Conservation (phyloP, 2,888 invertebrate species). For the Odontomyia ornata region DNA sequence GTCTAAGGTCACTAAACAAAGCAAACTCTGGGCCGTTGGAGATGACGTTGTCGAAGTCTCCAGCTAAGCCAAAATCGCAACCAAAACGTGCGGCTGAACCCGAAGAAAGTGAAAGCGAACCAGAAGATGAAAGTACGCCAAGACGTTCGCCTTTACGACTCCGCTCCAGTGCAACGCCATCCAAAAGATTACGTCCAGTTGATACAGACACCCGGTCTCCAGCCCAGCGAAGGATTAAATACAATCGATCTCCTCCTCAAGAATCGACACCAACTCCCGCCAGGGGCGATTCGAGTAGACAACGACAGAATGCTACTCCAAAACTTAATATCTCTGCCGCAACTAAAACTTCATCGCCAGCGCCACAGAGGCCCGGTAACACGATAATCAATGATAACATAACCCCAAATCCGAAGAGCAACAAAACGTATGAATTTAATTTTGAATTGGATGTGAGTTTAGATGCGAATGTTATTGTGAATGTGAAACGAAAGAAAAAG, state of each 20-base stretch:
- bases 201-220: conserved; percentile 37
- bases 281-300: conserved; percentile 53
- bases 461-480: conserved; percentile 64
- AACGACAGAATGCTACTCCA: conserved; percentile 55
- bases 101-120: conserved; percentile 38
- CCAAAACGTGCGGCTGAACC: conserved; percentile 56
- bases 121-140: background rate
- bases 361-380: conserved; percentile 56
- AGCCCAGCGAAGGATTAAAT: background rate
- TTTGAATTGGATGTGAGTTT: conserved; percentile 63
- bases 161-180: conserved; percentile 17
- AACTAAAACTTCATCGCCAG: background rate
- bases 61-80: conserved; percentile 53
- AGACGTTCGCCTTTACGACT: background rate
- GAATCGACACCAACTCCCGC: conserved; percentile 46
- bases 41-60: conserved; percentile 49
- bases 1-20: conserved; percentile 71
- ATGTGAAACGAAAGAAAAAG: conserved; percentile 62
- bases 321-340: conserved; percentile 16
- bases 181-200: conserved; percentile 19
- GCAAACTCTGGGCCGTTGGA: conserved; percentile 69
- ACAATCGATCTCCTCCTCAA: background rate
- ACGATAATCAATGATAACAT: conserved; percentile 61
- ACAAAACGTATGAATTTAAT: conserved; percentile 63
- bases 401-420: conserved; percentile 58